Percentiles rank a stretch among this genome's conserved stretches.
These are phyloP conservation scores for Sebastes kiyomatsui DNA, from an alignment of 2,797 vertebrate genomes.

Conservation along the genomic window DNA sequence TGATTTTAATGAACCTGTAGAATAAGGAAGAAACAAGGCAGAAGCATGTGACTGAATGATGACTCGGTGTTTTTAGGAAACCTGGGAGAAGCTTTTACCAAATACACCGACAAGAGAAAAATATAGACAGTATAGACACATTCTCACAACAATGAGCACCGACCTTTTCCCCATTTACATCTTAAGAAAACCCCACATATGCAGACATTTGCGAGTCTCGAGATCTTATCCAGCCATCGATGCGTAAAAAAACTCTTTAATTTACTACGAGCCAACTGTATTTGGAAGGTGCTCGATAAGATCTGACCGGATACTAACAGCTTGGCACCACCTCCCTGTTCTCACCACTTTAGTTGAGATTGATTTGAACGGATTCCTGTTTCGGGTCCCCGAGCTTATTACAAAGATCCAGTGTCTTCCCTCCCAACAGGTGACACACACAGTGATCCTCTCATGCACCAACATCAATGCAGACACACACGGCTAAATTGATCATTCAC, in stretches of 20 bases:
- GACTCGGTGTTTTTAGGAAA: background rate
- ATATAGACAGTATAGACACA: background rate
- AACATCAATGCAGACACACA: slow-evolving; percentile 14
- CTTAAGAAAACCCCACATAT: background rate
- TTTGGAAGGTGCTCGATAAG: background rate
- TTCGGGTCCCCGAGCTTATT: slow-evolving; percentile 37
- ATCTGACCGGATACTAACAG: slow-evolving; percentile 21
- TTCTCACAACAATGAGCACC: background rate
- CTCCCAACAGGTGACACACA: slow-evolving; percentile 13
- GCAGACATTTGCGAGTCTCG: background rate
- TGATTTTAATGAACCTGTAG: background rate
- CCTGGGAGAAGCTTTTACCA: background rate
- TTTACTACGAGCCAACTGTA: background rate
- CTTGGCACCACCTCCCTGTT: slow-evolving; percentile 3
- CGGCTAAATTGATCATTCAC: slow-evolving; percentile 32
- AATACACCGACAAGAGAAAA: background rate
- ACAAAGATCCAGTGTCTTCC: slow-evolving; percentile 30
- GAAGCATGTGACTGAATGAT: background rate
- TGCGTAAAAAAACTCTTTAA: slow-evolving; percentile 3
- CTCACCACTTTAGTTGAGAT: slow-evolving; percentile 35
- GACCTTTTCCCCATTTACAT: background rate
- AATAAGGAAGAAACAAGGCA: background rate
- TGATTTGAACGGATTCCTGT: slow-evolving; percentile 29
- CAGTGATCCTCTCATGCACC: background rate
- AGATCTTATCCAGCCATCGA: background rate